Conservation (phyloP, 2,888 invertebrate species). For the Tipula lateralis region DNA sequence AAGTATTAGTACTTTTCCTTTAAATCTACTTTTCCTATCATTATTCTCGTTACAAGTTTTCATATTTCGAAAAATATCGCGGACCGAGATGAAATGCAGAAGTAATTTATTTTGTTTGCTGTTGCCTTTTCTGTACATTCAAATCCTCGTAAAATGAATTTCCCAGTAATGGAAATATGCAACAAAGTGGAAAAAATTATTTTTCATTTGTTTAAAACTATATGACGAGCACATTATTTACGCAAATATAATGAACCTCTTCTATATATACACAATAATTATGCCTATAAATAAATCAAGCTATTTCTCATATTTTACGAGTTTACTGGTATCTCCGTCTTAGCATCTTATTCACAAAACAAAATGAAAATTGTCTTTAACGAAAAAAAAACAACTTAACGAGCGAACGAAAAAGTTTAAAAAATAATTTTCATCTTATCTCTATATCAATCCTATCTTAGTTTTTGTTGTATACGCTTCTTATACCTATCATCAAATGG, state of each 20-base stretch:
- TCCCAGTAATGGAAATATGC: not conserved
- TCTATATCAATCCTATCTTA: not conserved
- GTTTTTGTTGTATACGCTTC: not conserved
- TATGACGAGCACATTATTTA: not conserved
- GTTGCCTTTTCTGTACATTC: not conserved
- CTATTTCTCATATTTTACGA: not conserved
- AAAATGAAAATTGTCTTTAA: not conserved
- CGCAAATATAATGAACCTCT: not conserved
- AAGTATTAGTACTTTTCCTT: not conserved
- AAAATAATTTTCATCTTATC: not conserved
- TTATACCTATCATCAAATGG: not conserved
- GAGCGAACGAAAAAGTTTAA: not conserved
- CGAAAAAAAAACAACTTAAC: not conserved
- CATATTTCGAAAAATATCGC: not conserved
- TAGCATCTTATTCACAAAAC: not conserved
- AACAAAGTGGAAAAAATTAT: not conserved
- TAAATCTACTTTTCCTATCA: not conserved
- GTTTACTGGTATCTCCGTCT: not conserved
- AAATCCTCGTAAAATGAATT: not conserved
- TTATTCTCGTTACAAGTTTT: not conserved
- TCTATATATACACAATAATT: too few relatives aligned
- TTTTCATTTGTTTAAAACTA: not conserved
- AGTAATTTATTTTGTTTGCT: not conserved
- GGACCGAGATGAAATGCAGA: not conserved
- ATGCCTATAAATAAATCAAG: not conserved